phyloP scores from a whole-genome alignment of 2,888 invertebrate species.

The Drosophila rellima region DNA sequence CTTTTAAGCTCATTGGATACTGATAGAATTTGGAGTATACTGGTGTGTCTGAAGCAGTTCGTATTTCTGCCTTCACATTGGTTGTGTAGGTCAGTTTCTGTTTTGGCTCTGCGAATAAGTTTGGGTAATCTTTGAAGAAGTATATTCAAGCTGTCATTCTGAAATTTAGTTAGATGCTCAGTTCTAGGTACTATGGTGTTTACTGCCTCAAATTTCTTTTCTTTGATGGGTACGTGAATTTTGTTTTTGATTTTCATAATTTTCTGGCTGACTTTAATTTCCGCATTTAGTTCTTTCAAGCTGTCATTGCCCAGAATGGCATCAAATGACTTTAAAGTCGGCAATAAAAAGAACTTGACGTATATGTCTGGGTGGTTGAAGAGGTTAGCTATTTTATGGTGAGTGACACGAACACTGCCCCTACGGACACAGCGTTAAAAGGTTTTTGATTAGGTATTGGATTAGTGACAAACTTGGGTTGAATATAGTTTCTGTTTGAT shows the following conservation, averaged over 20 bases:
- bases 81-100: too few relatives aligned
- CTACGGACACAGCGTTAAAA: background rate
- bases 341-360: conserved; percentile 6
- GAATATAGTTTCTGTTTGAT: too few relatives aligned
- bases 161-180: background rate
- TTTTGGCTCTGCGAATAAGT: conserved; percentile 36
- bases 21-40: too few relatives aligned
- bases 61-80: too few relatives aligned
- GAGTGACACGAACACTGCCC: background rate
- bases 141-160: background rate
- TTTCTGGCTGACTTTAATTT: too few relatives aligned
- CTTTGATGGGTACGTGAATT: too few relatives aligned
- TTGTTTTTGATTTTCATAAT: too few relatives aligned
- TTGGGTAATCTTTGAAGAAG: conserved; percentile 15
- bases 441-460: background rate
- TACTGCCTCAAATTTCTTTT: too few relatives aligned
- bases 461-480: background rate
- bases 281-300: conserved; percentile 2
- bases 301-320: conserved; percentile 1
- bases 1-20: too few relatives aligned
- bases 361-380: background rate
- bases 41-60: too few relatives aligned
- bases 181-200: background rate
- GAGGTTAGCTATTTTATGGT: background rate
- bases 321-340: conserved; percentile 5